These are phyloP conservation scores for Brevimyrus niger DNA, from an alignment of 2,113 vertebrate genomes.

Conservation along the genomic window DNA sequence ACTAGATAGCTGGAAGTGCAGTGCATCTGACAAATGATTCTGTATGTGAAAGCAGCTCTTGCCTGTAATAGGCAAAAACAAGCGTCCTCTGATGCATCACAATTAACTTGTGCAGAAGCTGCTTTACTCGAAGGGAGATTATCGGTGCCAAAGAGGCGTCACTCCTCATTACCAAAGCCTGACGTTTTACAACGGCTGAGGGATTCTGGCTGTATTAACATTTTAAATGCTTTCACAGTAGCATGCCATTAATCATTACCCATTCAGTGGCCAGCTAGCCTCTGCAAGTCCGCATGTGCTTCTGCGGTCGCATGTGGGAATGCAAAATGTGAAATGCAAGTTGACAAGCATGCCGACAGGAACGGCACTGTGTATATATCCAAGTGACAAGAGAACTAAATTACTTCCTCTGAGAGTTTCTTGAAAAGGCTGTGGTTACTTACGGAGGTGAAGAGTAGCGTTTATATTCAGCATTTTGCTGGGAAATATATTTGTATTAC, in stretches of 20 bases:
- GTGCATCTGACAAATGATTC: background rate
- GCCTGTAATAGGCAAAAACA: background rate
- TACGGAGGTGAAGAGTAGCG: background rate
- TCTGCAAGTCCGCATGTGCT: background rate
- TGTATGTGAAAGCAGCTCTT: background rate
- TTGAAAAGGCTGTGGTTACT: background rate
- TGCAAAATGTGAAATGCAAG: background rate
- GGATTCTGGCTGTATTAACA: slow-evolving; percentile 3
- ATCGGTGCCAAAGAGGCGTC: background rate
- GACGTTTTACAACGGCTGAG: background rate
- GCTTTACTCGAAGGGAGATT: background rate
- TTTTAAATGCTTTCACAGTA: slow-evolving; percentile 4
- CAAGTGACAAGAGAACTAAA: slow-evolving; percentile 18
- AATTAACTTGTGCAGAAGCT: background rate
- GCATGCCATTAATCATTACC: slow-evolving; percentile 4
- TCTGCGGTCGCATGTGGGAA: background rate
- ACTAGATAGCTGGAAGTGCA: background rate
- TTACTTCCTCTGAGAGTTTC: slow-evolving; percentile 17
- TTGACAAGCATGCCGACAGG: slow-evolving; percentile 6
- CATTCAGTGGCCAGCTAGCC: background rate
- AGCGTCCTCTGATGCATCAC: background rate
- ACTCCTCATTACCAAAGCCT: background rate
- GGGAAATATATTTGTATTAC: background rate
- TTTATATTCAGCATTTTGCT: background rate
- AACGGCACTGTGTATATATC: slow-evolving; percentile 11